Base-by-base conservation (phyloP, 2,797 vertebrate genomes). In the Propithecus perrieri region DNA sequence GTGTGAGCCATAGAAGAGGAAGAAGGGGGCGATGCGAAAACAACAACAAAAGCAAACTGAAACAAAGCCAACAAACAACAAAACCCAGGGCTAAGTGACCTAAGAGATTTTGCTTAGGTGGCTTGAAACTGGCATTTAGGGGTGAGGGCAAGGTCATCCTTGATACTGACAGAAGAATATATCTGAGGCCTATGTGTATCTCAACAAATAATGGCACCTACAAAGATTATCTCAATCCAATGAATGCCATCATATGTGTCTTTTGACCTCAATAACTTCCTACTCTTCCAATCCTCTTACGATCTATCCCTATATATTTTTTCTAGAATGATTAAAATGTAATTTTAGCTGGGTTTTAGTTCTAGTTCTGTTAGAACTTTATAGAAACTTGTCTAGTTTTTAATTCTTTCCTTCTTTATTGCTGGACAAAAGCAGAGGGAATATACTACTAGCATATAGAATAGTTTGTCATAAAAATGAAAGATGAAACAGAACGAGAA, bases 401-500 rank as follows among this genome's bases (percentile, higher is more conserved):
- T 89, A 91, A 91, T 93, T 95, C 74, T 48, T 94, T 57, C 65
- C 33, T 93, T 87, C 50, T 92, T 96, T 75, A 80, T 81, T 84
- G 2, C 59, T 46, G 97, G 84, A 90, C 92, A 85, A 96, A 95
- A 75, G 63, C 61, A 92, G 35, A 97, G 85, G 33, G 55, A 72
- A 33, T 86, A 79, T 41, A 92, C 75, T 41, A 72, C 55, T 74
- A 88, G 63, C 85, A 94, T 86, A 74, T 30, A 89, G 80, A 91
- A 84, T 75, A 88, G 79, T 97, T 93, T 94, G 84, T 96, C n/a
- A 14, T 94, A 89, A 96, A 96, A 95, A 89, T 95, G 88, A 97
- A 97, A 89, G 59, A 92, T 91, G 28, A 95, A 95, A 76, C 43
- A 69, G 72, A 95, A 35, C 41, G 28, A 91, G 67, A 74, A 55